A percentile compares a stretch with the other conserved stretches of the same genome.
These are phyloP conservation scores for Eumacrocentrus americanus DNA, from an alignment of 2,888 invertebrate genomes.

Conservation along the genomic window DNA sequence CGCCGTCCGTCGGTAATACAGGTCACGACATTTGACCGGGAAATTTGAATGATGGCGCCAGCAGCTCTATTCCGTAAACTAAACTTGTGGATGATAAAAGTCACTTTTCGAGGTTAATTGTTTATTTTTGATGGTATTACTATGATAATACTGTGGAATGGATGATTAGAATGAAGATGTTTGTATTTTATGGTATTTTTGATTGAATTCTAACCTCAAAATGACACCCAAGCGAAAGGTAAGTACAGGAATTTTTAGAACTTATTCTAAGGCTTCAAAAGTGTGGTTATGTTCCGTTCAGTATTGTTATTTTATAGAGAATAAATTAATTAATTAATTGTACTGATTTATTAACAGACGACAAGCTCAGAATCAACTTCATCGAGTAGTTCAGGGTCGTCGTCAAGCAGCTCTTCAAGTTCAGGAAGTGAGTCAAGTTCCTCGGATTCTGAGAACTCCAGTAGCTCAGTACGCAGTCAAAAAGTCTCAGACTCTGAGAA, in stretches of 20 bases:
- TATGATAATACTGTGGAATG: too few species aligned
- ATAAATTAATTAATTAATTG: background rate
- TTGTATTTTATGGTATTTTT: too few species aligned
- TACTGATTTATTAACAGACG: constrained; percentile 42
- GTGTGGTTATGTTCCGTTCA: constrained; percentile 5
- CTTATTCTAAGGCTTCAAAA: background rate
- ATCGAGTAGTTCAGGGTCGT: constrained; percentile 55
- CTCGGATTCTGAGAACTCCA: constrained; percentile 58
- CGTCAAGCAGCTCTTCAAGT: constrained; percentile 58
- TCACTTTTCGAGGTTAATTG: too few species aligned
- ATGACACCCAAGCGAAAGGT: constrained; percentile 60
- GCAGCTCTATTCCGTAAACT: too few species aligned
- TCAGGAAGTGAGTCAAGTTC: constrained; percentile 59
- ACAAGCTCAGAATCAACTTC: constrained; percentile 60
- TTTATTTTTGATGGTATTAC: too few species aligned
- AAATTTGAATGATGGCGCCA: too few species aligned
- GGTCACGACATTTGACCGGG: too few species aligned
- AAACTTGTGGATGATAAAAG: too few species aligned
- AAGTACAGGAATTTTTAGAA: constrained; percentile 33
- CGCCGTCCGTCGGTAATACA: too few species aligned
- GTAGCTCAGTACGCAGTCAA: constrained; percentile 55
- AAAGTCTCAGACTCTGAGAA: constrained; percentile 55
- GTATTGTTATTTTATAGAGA: background rate
- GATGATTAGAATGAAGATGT: too few species aligned
- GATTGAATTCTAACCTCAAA: background rate